Evolutionary conservation across 2,888 invertebrate genomes (phyloP).

Genomic region (Drosophila melanosoma): DNA sequence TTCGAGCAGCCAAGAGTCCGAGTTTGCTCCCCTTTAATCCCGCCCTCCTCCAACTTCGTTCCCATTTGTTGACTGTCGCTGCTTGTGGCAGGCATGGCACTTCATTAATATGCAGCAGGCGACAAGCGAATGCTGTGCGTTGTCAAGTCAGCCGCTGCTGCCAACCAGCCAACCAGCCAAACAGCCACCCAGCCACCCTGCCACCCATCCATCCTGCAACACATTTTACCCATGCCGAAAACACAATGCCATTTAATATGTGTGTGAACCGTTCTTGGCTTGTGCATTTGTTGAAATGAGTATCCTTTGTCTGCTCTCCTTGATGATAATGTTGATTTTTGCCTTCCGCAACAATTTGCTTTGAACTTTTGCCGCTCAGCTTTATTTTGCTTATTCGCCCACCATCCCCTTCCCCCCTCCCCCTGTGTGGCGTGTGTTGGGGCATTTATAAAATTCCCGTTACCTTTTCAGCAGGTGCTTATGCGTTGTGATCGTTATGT

Average conservation of each 20-base stretch:
- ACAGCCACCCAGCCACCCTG: constrained; percentile 7
- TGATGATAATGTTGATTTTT: constrained; percentile 80
- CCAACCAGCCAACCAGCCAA: constrained; percentile 10
- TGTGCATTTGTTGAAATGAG: constrained; percentile 65
- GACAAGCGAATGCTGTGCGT: constrained; percentile 65
- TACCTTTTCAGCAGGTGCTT: constrained; percentile 55
- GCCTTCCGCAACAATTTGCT: constrained; percentile 81
- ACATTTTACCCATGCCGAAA: constrained; percentile 7
- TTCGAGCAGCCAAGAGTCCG: constrained; percentile 15
- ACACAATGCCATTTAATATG: constrained; percentile 39
- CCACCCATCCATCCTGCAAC: constrained; percentile 10
- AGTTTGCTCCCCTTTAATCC: neutral
- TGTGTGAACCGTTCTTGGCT: constrained; percentile 32
- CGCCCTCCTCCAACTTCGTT: too few relatives aligned
- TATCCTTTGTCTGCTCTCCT: constrained; percentile 62
- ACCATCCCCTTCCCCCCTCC: neutral
- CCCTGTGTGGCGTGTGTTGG: constrained; percentile 39
- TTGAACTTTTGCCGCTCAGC: constrained; percentile 62
- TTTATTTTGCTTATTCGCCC: neutral
- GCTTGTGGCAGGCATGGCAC: constrained; percentile 55
- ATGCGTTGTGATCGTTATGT: constrained; percentile 43
- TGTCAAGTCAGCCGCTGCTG: constrained; percentile 47
- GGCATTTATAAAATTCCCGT: constrained; percentile 48
- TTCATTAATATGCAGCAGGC: constrained; percentile 78
- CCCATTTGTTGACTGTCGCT: constrained; percentile 2